phyloP scores from a whole-genome alignment of 2,888 invertebrate genomes.

The Chouioia cunea region DNA sequence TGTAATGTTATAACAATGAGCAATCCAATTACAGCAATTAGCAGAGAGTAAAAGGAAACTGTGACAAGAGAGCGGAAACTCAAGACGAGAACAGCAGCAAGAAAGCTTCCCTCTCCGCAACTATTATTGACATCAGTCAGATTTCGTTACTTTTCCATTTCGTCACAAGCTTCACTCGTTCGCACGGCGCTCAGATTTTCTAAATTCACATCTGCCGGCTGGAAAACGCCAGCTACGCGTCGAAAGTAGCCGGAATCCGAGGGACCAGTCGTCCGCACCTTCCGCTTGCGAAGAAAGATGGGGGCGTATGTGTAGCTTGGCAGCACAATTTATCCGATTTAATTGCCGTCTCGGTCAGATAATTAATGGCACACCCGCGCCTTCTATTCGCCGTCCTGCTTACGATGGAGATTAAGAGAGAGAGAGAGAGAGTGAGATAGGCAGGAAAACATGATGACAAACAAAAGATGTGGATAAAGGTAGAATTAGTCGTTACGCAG shows the following conservation, averaged over 20 bases:
- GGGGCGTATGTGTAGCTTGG: slow-evolving; percentile 2
- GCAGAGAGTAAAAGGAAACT: slow-evolving; percentile 44
- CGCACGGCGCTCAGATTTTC: too few species aligned
- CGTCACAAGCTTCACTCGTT: too few species aligned
- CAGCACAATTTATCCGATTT: slow-evolving; percentile 55
- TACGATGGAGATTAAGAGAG: neutral
- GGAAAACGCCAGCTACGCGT: too few species aligned
- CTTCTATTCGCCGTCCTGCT: neutral
- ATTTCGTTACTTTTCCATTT: too few species aligned
- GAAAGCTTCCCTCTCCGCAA: too few species aligned
- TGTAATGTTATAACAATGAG: slow-evolving; percentile 46
- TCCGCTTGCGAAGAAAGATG: slow-evolving; percentile 16
- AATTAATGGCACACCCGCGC: slow-evolving; percentile 52
- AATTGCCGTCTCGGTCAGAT: slow-evolving; percentile 54
- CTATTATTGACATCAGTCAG: too few species aligned
- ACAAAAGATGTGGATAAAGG: slow-evolving; percentile 35
- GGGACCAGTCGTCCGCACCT: neutral
- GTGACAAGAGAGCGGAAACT: neutral
- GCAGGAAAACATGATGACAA: slow-evolving; percentile 6
- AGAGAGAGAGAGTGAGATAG: neutral
- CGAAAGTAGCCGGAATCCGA: too few species aligned
- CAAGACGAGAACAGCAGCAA: too few species aligned
- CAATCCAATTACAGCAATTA: slow-evolving; percentile 46
- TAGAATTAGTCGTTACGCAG: slow-evolving; percentile 15
- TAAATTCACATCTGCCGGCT: too few species aligned